These are phyloP conservation scores for Tapera naevia DNA, from an alignment of 2,797 vertebrate species.

Conservation along the genomic window DNA sequence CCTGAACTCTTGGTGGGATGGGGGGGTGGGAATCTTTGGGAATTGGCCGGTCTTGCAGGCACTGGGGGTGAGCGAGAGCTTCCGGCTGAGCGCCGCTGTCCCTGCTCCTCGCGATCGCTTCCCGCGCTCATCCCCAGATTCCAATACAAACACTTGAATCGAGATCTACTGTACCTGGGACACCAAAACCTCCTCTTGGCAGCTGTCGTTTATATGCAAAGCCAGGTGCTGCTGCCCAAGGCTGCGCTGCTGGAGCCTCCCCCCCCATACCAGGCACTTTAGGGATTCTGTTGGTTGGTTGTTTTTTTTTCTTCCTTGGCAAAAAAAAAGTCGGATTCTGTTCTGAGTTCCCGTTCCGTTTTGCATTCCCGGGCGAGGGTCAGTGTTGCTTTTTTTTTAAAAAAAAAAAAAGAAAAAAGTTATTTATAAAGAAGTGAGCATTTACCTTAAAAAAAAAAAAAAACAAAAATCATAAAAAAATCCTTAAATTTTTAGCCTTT, in stretches of 20 bases:
- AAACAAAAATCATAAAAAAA: neutral
- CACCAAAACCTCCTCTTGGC: constrained; percentile 37
- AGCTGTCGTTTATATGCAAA: constrained; percentile 71
- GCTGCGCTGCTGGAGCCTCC: constrained; percentile 64
- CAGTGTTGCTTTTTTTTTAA: neutral
- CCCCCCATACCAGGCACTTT: constrained; percentile 79
- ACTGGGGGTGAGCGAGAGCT: neutral
- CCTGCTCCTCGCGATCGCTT: neutral
- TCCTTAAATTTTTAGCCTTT: neutral
- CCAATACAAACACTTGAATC: constrained; percentile 76
- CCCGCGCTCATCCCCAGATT: constrained; percentile 25
- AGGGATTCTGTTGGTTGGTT: constrained; percentile 63
- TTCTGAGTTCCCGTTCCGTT: neutral
- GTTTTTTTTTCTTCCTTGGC: neutral
- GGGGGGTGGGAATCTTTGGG: neutral
- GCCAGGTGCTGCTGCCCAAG: constrained; percentile 69
- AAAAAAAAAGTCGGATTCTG: neutral
- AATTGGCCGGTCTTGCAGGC: neutral
- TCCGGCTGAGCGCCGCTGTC: neutral
- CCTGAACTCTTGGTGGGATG: constrained; percentile 1
- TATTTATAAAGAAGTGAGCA: constrained; percentile 34
- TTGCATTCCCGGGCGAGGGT: neutral
- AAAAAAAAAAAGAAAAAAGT: neutral
- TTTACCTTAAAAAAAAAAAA: constrained; percentile 30
- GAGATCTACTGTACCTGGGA: constrained; percentile 76